phyloP scores from a whole-genome alignment of 2,113 vertebrate species.

The Bagarius yarrelli region DNA sequence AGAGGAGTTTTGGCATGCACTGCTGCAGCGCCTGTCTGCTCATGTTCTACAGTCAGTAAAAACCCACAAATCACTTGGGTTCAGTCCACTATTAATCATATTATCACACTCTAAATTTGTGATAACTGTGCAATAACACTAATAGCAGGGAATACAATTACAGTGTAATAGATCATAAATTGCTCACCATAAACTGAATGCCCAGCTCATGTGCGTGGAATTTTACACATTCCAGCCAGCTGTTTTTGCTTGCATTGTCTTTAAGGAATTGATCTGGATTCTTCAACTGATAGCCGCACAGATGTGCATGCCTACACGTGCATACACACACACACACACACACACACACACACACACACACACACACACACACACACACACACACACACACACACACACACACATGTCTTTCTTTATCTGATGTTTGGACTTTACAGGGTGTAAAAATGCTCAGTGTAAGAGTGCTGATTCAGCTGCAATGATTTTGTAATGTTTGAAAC shows the following conservation, averaged over 20 bases:
- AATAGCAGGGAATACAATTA: slow-evolving; percentile 13
- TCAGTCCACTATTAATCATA: slow-evolving; percentile 25
- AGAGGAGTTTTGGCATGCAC: slow-evolving; percentile 34
- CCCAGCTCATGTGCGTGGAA: background rate
- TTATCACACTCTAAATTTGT: background rate
- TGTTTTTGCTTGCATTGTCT: slow-evolving; percentile 6
- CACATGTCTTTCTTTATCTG: background rate
- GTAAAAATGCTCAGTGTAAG: background rate
- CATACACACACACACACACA: background rate
- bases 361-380: background rate
- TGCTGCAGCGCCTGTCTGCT: slow-evolving; percentile 16
- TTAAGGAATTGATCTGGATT: slow-evolving; percentile 19
- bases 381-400: no score
- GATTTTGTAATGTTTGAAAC: background rate
- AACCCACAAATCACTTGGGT: background rate
- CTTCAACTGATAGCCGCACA: slow-evolving; percentile 27
- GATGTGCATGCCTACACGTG: slow-evolving; percentile 6
- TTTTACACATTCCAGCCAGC: slow-evolving; percentile 19
- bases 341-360: slow-evolving; percentile 9
- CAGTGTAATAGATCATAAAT: slow-evolving; percentile 7
- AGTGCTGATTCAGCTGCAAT: slow-evolving; percentile 9
- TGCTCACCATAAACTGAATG: background rate
- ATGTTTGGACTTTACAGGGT: background rate
- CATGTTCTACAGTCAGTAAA: background rate
- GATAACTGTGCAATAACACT: background rate